phyloP scores from a whole-genome alignment of 2,797 vertebrate species.

The Vipera ursinii region DNA sequence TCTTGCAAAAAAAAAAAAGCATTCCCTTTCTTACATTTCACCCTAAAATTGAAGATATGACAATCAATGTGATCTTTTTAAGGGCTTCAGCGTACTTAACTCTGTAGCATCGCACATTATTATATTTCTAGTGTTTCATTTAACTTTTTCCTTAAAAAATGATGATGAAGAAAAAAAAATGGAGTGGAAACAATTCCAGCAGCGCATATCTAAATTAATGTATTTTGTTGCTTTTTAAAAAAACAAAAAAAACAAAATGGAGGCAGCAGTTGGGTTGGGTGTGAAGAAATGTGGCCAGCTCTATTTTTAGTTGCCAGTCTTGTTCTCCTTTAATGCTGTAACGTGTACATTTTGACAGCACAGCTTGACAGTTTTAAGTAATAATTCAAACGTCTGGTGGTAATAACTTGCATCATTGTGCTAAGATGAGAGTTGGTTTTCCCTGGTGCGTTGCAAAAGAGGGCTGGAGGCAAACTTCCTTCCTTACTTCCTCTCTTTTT shows the following conservation, averaged over 20 bases:
- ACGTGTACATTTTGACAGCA: slow-evolving; percentile 64
- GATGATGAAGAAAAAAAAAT: slow-evolving; percentile 25
- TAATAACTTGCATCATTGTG: slow-evolving; percentile 68
- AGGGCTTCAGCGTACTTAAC: slow-evolving; percentile 70
- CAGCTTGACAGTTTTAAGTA: slow-evolving; percentile 68
- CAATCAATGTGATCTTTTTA: slow-evolving; percentile 77
- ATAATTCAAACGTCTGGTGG: slow-evolving; percentile 64
- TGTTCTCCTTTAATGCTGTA: slow-evolving; percentile 77
- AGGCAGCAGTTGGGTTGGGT: slow-evolving; percentile 46
- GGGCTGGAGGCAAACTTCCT: slow-evolving; percentile 68
- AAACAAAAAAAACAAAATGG: background rate
- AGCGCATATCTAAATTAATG: slow-evolving; percentile 26
- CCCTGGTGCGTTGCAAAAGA: slow-evolving; percentile 62
- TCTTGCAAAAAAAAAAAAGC: background rate
- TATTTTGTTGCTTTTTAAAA: background rate
- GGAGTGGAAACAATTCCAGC: slow-evolving; percentile 40
- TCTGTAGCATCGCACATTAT: slow-evolving; percentile 27
- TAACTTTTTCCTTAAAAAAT: slow-evolving; percentile 37
- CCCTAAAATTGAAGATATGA: slow-evolving; percentile 48
- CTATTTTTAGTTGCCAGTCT: slow-evolving; percentile 58
- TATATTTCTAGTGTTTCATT: slow-evolving; percentile 1
- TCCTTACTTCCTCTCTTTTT: slow-evolving; percentile 29
- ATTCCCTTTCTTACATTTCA: slow-evolving; percentile 11
- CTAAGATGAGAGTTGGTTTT: slow-evolving; percentile 73
- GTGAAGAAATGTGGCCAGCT: slow-evolving; percentile 26